These are phyloP conservation scores for Grantiella picta DNA, from an alignment of 2,113 vertebrate genomes.

Conservation along the genomic window DNA sequence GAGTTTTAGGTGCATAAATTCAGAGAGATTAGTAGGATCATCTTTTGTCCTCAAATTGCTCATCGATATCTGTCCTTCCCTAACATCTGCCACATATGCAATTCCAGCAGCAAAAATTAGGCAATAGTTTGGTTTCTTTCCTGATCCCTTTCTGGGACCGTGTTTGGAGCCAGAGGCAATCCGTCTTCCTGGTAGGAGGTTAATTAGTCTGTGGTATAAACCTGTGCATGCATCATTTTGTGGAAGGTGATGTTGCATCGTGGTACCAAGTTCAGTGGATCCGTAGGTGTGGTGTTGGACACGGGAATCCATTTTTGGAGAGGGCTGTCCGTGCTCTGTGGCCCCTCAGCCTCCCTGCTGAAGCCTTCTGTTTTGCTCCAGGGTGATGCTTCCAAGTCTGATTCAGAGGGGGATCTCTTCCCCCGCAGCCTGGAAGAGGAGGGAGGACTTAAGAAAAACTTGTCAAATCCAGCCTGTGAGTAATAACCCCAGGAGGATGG, in stretches of 20 bases:
- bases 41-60: not conserved
- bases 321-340: not conserved
- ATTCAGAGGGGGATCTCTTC: conserved; percentile 87
- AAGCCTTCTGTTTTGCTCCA: conserved; percentile 66
- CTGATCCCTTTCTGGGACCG: not conserved
- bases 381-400: conserved; percentile 89
- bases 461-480: conserved; percentile 85
- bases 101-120: conserved; percentile 1
- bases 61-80: not conserved
- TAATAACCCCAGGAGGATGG: not conserved
- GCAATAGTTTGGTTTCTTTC: not conserved
- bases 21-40: not conserved
- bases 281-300: conserved; percentile 47
- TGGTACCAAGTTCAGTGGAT: conserved; percentile 29
- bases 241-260: conserved; percentile 67
- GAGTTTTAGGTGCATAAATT: not conserved
- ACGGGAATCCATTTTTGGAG: not conserved
- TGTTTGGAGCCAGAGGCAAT: conserved; percentile 1
- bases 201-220: conserved; percentile 69
- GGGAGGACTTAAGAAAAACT: conserved; percentile 83
- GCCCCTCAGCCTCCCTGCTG: not conserved
- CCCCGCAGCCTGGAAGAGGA: conserved; percentile 85
- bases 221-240: conserved; percentile 68
- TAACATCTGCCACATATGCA: not conserved
- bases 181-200: conserved; percentile 44